phyloP scores from a whole-genome alignment of 1,140 invertebrate genomes.

The Triops cancriformis region DNA sequence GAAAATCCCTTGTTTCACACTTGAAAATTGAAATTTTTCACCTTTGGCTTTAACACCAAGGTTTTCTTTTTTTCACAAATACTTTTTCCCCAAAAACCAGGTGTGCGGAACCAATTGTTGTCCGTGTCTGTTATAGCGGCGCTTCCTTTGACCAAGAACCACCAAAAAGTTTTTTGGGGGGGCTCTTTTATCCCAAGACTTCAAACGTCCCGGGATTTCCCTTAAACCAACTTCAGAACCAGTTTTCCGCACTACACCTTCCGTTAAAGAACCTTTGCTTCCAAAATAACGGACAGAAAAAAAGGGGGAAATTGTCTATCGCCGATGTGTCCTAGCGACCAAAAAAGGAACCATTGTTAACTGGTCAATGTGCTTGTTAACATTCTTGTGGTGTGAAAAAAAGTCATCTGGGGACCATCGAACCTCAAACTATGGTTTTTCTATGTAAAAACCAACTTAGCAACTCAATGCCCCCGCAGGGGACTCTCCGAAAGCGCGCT shows the following conservation, averaged over 20 bases:
- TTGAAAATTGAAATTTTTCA: not conserved
- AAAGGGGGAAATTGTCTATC: not conserved
- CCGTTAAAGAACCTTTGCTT: not conserved
- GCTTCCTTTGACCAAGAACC: not conserved
- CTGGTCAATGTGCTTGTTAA: not conserved
- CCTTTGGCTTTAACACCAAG: not conserved
- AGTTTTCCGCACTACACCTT: too few relatives aligned
- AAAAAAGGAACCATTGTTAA: not conserved
- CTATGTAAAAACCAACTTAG: too few relatives aligned
- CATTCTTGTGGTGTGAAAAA: conserved; percentile 5
- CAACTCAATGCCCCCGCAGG: too few relatives aligned
- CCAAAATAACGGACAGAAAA: conserved; percentile 11
- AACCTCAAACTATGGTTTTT: not conserved
- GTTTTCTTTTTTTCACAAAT: not conserved
- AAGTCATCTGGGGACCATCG: not conserved
- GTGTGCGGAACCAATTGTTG: conserved; percentile 11
- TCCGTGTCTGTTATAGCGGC: not conserved
- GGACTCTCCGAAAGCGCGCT: not conserved
- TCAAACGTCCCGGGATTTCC: not conserved
- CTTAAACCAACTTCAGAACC: not conserved
- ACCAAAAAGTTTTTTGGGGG: not conserved
- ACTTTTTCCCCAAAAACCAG: not conserved
- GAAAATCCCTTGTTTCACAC: too few relatives aligned
- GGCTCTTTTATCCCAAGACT: not conserved
- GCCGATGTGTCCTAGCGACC: not conserved